These are phyloP conservation scores for Chionomys nivalis DNA, from an alignment of 2,113 vertebrate species.

Conservation along the genomic window DNA sequence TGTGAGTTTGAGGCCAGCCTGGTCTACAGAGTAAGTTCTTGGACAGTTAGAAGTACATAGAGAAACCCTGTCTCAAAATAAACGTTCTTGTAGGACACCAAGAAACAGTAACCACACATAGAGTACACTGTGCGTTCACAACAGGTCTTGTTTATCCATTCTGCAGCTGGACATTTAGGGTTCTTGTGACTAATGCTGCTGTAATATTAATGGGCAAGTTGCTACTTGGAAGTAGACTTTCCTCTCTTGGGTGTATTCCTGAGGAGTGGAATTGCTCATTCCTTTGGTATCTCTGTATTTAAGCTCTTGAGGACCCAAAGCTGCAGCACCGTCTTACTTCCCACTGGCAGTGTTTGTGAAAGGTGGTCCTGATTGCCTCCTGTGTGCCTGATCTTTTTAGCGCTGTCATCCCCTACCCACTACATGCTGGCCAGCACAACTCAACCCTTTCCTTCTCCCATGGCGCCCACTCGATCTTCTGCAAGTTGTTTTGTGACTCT, in stretches of 20 bases:
- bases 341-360: not conserved
- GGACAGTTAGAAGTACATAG: not conserved
- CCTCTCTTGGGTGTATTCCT: not conserved
- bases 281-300: not conserved
- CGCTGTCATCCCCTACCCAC: not conserved
- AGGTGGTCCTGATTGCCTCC: not conserved
- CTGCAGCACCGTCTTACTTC: no score
- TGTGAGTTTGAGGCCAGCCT: not conserved
- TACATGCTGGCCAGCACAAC: not conserved
- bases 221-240: not conserved
- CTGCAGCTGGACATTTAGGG: not conserved
- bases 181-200: not conserved
- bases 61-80: not conserved
- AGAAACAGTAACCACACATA: not conserved
- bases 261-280: not conserved
- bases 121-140: not conserved
- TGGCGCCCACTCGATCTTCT: accelerated
- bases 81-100: not conserved
- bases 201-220: not conserved
- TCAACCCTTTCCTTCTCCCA: not conserved
- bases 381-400: no score
- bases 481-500: not conserved
- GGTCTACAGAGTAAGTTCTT: not conserved
- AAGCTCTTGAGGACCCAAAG: not conserved
- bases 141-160: not conserved